These are phyloP conservation scores for Lycaon pictus DNA, from an alignment of 2,113 vertebrate species.

Conservation along the genomic window DNA sequence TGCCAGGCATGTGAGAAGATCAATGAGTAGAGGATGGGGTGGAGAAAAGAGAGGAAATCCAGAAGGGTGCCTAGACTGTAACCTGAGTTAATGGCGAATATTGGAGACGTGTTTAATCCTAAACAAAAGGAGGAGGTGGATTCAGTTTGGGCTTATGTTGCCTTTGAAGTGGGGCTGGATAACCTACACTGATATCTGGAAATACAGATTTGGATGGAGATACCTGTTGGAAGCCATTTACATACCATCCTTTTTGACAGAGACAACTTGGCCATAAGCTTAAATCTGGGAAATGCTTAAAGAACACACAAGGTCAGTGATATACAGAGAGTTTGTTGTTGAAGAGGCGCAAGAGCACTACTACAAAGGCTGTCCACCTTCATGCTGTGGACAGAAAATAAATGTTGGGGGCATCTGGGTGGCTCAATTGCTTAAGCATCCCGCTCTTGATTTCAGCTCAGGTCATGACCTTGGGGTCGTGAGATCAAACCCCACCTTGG, in stretches of 20 bases:
- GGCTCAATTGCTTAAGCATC: neutral
- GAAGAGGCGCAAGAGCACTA: neutral
- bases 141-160: neutral
- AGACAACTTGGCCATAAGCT: neutral
- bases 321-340: neutral
- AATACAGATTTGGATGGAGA: neutral
- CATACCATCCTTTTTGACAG: neutral
- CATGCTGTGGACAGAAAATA: neutral
- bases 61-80: neutral
- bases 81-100: neutral
- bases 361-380: neutral
- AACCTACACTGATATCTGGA: neutral
- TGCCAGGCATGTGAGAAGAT: neutral
- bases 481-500: neutral
- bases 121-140: neutral
- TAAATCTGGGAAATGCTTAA: neutral
- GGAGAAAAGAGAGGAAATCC: neutral
- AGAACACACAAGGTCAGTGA: neutral
- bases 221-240: neutral
- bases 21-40: neutral
- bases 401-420: neutral
- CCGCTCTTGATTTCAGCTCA: neutral
- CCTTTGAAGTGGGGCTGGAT: neutral
- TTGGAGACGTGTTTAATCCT: neutral
- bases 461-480: neutral